Evolutionary conservation across 2,888 invertebrate species (phyloP), one percentile per base, ranked within the genome.

Genomic region (Micoletzkya japonica): DNA sequence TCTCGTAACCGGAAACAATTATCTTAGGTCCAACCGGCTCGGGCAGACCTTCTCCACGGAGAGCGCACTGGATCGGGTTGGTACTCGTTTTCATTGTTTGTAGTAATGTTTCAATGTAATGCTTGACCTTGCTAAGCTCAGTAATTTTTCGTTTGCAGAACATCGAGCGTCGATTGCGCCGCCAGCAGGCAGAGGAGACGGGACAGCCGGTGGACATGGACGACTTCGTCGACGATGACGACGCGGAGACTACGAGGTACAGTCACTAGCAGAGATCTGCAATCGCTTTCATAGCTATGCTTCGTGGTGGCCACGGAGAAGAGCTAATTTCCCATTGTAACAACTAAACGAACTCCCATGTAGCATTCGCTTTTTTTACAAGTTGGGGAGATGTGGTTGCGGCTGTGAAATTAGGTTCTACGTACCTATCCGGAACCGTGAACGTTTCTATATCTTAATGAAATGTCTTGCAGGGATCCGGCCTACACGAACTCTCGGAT

Each of bases 401-500:
- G n/a, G n/a, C n/a, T n/a, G n/a, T n/a, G n/a, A n/a, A n/a, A n/a
- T n/a, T n/a, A n/a, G n/a, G n/a, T n/a, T n/a, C n/a, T n/a, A n/a
- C n/a, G n/a, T n/a, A n/a, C n/a, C n/a, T n/a, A n/a, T n/a, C n/a
- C n/a, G n/a, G n/a, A n/a, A n/a, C n/a, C n/a, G n/a, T n/a, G n/a
- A n/a, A n/a, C n/a, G n/a, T n/a, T n/a, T n/a, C n/a, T n/a, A n/a
- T n/a, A n/a, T n/a, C n/a, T n/a, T n/a, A n/a, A n/a, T n/a, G n/a
- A n/a, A n/a, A n/a, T n/a, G n/a, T n/a, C 10, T 66, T 66, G 10
- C 66, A 66, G 66, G 7, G 68, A 68, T 30, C 72, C 75, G 39
- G 68, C 67, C 6, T 77, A 77, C 66, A 76, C 80, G 7, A 85
- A 85, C 74, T 79, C 79, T 56, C 77, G 83, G 34, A 81, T 82